Evolutionary conservation across 2,888 invertebrate genomes (phyloP), one percentile per base, ranked within the genome.

Genomic region (Trilocha varians): DNA sequence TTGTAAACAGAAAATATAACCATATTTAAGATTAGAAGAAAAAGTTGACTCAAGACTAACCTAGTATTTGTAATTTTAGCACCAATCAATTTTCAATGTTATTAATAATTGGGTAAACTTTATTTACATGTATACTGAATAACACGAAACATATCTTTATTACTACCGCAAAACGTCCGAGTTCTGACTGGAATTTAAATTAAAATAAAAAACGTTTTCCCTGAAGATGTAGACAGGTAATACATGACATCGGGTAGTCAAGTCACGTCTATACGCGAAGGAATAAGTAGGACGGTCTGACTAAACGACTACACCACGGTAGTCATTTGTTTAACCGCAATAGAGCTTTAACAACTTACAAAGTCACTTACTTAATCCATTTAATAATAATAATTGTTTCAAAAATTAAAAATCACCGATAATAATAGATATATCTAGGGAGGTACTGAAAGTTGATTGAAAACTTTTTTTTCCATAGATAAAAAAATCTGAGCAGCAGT

Each of bases 201-300:
- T 36, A 36, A 11, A 3, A 3, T 9, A 25, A 25, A 25, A 25
- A 16, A 36, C 36, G n/a, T 36, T 5, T 16, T 16, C 16, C 36
- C 15, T 36, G 16, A 36, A 49, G 45, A 48, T 46, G 43, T 44
- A 39, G 47, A 45, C 36, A 53, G 49, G 51, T 53, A 53, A 50
- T 49, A 51, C 46, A 43, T 46, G 47, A 40, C 46, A 46, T 53
- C 43, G 44, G 46, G 46, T 41, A 62, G 49, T 42, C 57, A 13
- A 47, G 51, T 51, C 65, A 64, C 64, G 63, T 65, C 49, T 46
- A 41, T 49, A 44, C 55, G 49, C 52, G 48, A 43, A 39, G 48
- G 54, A 54, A 52, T 55, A 59, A 57, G 56, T 54, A 48, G 53
- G 52, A 57, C 62, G 56, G 50, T 43, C 43, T 43, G 50, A 53